Evolutionary conservation across 1,140 invertebrate genomes (phyloP).

Genomic region (Drosophila parvula): DNA sequence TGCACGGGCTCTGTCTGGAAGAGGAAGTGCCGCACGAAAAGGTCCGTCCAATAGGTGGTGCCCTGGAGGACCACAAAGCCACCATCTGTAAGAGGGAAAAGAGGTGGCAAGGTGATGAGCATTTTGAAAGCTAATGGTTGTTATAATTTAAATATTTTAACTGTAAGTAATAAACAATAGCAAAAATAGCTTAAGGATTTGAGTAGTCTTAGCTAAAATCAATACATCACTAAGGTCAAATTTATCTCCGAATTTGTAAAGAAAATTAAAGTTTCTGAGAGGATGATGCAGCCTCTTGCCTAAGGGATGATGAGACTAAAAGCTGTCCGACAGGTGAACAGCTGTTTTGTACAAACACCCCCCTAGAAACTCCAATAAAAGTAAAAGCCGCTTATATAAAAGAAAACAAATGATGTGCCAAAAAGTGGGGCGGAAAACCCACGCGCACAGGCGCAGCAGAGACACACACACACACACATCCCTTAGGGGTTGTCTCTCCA

Average conservation of each 20-base stretch:
- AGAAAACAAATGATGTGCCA: slow-evolving; percentile 34
- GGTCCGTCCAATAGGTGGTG: slow-evolving; percentile 97
- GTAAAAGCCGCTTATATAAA: slow-evolving; percentile 57
- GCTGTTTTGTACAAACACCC: slow-evolving; percentile 26
- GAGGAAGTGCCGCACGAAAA: slow-evolving; percentile 97
- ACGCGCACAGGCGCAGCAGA: slow-evolving; percentile 37
- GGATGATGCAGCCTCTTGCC: neutral
- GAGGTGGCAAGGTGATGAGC: neutral
- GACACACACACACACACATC: slow-evolving; percentile 23
- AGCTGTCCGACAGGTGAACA: slow-evolving; percentile 51
- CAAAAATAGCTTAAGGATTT: neutral
- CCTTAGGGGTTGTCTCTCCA: slow-evolving; percentile 51
- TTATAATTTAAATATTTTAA: neutral
- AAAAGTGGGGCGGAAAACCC: slow-evolving; percentile 51
- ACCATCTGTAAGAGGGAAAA: slow-evolving; percentile 87
- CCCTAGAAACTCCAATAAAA: slow-evolving; percentile 24
- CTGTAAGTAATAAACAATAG: neutral
- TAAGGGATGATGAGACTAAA: neutral
- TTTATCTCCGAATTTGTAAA: neutral
- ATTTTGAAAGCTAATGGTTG: neutral
- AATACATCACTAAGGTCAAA: neutral
- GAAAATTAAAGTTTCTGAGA: neutral
- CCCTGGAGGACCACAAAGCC: slow-evolving; percentile 95
- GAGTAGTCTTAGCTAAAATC: neutral
- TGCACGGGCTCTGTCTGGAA: slow-evolving; percentile 91